Base-by-base conservation (phyloP, 2,888 invertebrate genomes). In the Listrodromus nycthemerus region DNA sequence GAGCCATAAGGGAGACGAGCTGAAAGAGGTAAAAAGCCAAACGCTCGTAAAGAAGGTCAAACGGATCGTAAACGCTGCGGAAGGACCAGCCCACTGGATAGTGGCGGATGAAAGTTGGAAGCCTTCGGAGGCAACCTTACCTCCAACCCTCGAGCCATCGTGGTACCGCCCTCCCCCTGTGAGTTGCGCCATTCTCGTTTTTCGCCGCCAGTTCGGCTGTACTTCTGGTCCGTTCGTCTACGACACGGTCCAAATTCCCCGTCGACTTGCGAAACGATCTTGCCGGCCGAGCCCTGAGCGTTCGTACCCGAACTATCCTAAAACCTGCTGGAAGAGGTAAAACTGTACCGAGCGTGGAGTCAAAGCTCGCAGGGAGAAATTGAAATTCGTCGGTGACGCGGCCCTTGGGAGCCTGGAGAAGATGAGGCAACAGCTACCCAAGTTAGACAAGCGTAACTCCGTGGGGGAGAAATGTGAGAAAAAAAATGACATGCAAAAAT, bases 11-110 rank as follows among this genome's bases (percentile, higher is more conserved):
- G 87, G 85, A 88, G 87, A 89, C 88, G 87, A 88, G 87, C 87
- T 88, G 89, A 88, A 91, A 90, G 88, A 89, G 87, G 89, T 90
- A 90, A 89, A 89, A 89, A 90, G 89, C 87, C 88, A 89, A 90
- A 89, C 84, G 89, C 84, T 91, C 92, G 89, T 91, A 90, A 91
- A 91, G 88, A 91, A 90, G 91, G 89, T 90, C 90, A 90, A 89
- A 89, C 88, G 86, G 89, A 86, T 91, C 91, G 91, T 91, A 91
- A 91, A 91, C 87, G 90, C 85, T 75, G 86, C 24, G 87, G 86
- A 89, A 89, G 87, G 86, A 88, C 88, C 82, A 83, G 82, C 80
- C 63, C 85, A 76, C 74, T 76, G 86, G 85, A 89, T 89, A 83
- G 86, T 77, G 80, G 83, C 84, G 83, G 85, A 88, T 86, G 89